Percentiles rank a stretch among this genome's conserved stretches.
These are phyloP conservation scores for Bruchidius siliquastri DNA, from an alignment of 2,888 invertebrate genomes.

Conservation along the genomic window DNA sequence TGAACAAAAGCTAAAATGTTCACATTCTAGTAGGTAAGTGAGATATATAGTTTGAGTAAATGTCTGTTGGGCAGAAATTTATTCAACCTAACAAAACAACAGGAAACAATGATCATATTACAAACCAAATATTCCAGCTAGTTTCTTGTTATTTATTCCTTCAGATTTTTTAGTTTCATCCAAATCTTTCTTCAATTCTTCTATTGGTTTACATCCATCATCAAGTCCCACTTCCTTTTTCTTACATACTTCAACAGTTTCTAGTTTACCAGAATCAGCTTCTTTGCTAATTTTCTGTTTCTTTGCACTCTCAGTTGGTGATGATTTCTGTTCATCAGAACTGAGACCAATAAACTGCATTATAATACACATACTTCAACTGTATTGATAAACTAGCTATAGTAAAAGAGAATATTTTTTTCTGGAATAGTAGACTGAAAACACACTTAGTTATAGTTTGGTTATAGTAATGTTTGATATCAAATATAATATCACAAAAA, in stretches of 20 bases:
- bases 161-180: background rate
- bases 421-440: too few relatives aligned
- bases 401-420: too few relatives aligned
- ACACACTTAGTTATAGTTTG: too few relatives aligned
- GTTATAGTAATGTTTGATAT: too few relatives aligned
- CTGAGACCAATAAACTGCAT: background rate
- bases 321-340: constrained; percentile 3
- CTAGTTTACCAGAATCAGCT: background rate
- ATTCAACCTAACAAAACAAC: background rate
- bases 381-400: too few relatives aligned
- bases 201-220: background rate
- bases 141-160: constrained; percentile 3
- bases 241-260: background rate
- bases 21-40: too few relatives aligned
- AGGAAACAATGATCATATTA: background rate
- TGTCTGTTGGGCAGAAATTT: background rate
- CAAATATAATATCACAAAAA: too few relatives aligned
- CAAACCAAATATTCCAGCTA: constrained; percentile 15
- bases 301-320: background rate
- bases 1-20: too few relatives aligned
- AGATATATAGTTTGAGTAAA: too few relatives aligned
- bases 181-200: constrained; percentile 3
- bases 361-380: too few relatives aligned
- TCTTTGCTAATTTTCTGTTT: background rate
- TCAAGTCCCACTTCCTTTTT: background rate